Evolutionary conservation across 23 tunicate genomes (phyloP).

Genomic region (Trididemnum miniatum): DNA sequence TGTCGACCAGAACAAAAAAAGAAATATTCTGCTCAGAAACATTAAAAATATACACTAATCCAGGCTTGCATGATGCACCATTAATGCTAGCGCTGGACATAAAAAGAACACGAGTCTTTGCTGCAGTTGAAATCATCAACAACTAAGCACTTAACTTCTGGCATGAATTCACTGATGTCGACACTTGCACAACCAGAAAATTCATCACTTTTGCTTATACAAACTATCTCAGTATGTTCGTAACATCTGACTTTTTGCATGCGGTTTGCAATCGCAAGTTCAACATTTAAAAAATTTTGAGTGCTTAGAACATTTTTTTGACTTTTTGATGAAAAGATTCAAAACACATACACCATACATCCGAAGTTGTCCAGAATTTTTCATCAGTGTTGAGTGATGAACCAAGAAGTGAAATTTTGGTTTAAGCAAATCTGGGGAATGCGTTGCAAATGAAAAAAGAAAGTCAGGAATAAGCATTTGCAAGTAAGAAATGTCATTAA

Average conservation of each 20-base stretch:
- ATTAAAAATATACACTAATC: conserved; percentile 15
- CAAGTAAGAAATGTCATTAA: not conserved
- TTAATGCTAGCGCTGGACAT: not conserved
- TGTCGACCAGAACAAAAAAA: not conserved
- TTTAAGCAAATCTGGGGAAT: not conserved
- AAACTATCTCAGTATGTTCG: not conserved
- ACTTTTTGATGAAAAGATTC: conserved; percentile 45
- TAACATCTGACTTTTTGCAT: not conserved
- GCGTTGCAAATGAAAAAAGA: not conserved
- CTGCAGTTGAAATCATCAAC: not conserved
- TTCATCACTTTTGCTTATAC: not conserved
- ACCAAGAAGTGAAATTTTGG: conserved; percentile 33
- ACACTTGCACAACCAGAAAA: not conserved
- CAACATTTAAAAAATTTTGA: conserved; percentile 20
- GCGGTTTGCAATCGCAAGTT: not conserved
- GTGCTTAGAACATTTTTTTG: no score
- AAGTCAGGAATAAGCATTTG: not conserved
- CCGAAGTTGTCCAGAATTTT: conserved; percentile 24
- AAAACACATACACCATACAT: conserved; percentile 29
- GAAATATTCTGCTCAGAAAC: conserved; percentile 5
- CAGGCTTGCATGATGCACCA: conserved; percentile 1
- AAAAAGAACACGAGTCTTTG: not conserved
- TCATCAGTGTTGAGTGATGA: conserved; percentile 7
- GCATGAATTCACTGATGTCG: not conserved
- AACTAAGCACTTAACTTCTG: no score